Evolutionary conservation across 2,888 invertebrate species (phyloP).

Genomic region (Melitaea athalia): DNA sequence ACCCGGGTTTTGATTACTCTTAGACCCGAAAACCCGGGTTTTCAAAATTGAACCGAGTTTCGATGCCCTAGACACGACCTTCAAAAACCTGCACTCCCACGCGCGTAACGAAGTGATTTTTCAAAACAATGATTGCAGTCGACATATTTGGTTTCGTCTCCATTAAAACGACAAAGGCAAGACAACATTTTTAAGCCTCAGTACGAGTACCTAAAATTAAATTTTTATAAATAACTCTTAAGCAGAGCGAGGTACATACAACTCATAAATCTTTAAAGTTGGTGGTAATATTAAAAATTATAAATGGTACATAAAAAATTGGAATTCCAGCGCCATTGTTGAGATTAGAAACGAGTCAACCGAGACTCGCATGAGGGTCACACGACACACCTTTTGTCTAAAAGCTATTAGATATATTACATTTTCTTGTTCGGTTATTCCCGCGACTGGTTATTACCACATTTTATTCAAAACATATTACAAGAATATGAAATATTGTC

Average conservation of each 20-base stretch:
- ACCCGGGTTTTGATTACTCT: too few relatives aligned
- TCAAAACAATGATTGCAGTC: slow-evolving; percentile 28
- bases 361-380: slow-evolving; percentile 46
- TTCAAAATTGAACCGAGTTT: too few relatives aligned
- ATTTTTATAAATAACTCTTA: background rate
- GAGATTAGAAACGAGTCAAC: slow-evolving; percentile 44
- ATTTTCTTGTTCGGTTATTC: slow-evolving; percentile 44
- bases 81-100: slow-evolving; percentile 33
- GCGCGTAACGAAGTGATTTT: slow-evolving; percentile 19
- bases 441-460: slow-evolving; percentile 14
- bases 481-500: background rate
- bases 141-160: slow-evolving; percentile 32
- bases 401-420: slow-evolving; percentile 41
- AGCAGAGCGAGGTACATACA: background rate
- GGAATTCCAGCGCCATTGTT: slow-evolving; percentile 46
- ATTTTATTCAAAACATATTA: slow-evolving; percentile 1
- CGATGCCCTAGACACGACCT: slow-evolving; percentile 25
- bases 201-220: background rate
- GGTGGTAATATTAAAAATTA: slow-evolving; percentile 19
- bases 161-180: slow-evolving; percentile 31
- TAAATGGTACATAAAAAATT: slow-evolving; percentile 34
- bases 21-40: too few relatives aligned
- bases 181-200: slow-evolving; percentile 24
- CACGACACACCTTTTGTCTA: slow-evolving; percentile 50
- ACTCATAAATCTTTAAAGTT: background rate